Evolutionary conservation across 2,113 vertebrate genomes (phyloP).

Genomic region (Siniperca knerii): DNA sequence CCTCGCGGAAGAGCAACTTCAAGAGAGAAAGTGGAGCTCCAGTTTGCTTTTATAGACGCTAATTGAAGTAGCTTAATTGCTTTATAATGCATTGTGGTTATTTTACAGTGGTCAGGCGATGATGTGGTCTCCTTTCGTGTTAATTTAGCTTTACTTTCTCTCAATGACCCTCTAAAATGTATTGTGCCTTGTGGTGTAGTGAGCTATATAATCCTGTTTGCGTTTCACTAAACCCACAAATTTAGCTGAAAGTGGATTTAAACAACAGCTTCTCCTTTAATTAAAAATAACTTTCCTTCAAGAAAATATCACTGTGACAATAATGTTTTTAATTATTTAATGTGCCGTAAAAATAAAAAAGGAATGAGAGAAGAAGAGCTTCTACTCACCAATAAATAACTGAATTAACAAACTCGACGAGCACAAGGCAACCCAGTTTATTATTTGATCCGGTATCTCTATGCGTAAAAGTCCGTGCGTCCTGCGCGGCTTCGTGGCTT

Average conservation of each 20-base stretch:
- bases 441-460: slow-evolving; percentile 36
- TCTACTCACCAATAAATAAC: slow-evolving; percentile 67
- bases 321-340: slow-evolving; percentile 21
- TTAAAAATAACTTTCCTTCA: neutral
- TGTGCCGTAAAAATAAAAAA: neutral
- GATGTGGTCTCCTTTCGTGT: slow-evolving; percentile 67
- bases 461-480: slow-evolving; percentile 67
- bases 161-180: slow-evolving; percentile 46
- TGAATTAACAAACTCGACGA: slow-evolving; percentile 13
- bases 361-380: neutral
- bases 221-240: slow-evolving; percentile 35
- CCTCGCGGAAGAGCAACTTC: slow-evolving; percentile 68
- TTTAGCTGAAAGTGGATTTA: slow-evolving; percentile 32
- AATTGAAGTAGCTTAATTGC: slow-evolving; percentile 84
- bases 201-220: slow-evolving; percentile 33
- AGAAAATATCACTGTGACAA: neutral
- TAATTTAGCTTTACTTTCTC: slow-evolving; percentile 52
- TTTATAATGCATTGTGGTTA: slow-evolving; percentile 82
- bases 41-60: slow-evolving; percentile 79
- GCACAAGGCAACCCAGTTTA: neutral
- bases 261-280: slow-evolving; percentile 15
- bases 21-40: slow-evolving; percentile 74
- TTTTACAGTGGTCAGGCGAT: slow-evolving; percentile 71
- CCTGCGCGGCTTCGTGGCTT: slow-evolving; percentile 32
- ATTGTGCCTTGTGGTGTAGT: slow-evolving; percentile 27